Evolutionary conservation across 2,113 vertebrate species (phyloP).

Genomic region (Microtus montanus): DNA sequence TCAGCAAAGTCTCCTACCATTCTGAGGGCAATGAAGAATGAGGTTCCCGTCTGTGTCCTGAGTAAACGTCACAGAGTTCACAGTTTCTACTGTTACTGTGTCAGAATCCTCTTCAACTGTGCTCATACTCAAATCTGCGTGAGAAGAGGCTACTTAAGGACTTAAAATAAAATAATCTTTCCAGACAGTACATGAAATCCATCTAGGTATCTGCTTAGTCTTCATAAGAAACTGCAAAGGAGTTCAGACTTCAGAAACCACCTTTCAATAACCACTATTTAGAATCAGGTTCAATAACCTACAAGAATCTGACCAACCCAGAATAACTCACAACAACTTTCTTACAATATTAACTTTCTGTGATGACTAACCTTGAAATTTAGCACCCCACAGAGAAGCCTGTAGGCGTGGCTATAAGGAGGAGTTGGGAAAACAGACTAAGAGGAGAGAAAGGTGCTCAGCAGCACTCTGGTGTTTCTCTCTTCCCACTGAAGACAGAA

Average conservation of each 20-base stretch:
- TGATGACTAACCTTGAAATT: neutral
- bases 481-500: neutral
- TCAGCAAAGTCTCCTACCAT: constrained; percentile 84
- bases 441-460: neutral
- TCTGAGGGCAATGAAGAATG: constrained; percentile 94
- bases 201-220: neutral
- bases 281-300: constrained; percentile 16
- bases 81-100: constrained; percentile 90
- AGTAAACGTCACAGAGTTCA: constrained; percentile 94
- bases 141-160: constrained; percentile 75
- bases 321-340: neutral
- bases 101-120: constrained; percentile 92
- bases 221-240: constrained; percentile 3
- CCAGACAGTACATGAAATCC: neutral
- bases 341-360: neutral
- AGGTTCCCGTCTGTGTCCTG: constrained; percentile 96
- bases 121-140: constrained; percentile 93
- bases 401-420: neutral
- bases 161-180: constrained; percentile 35
- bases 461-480: neutral
- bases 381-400: neutral
- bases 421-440: neutral
- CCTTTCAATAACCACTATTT: constrained; percentile 9
- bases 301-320: constrained; percentile 25
- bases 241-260: constrained; percentile 39